phyloP scores from a whole-genome alignment of 2,888 invertebrate genomes.

The Timema cristinae region DNA sequence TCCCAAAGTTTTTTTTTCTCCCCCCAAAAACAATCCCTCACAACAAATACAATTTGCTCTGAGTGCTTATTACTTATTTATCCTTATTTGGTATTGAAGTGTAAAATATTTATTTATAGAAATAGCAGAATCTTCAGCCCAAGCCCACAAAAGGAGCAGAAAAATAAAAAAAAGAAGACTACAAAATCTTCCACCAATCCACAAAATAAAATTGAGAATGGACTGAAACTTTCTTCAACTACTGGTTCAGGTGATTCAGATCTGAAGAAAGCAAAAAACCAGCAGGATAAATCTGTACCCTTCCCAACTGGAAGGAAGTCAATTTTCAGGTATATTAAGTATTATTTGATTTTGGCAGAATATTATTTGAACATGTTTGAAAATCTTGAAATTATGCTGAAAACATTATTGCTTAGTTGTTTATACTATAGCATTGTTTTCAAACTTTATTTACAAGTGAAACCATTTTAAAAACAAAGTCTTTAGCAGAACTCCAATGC shows the following conservation, averaged over 20 bases:
- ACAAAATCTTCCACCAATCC: constrained; percentile 18
- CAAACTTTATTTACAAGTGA: no score
- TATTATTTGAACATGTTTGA: neutral
- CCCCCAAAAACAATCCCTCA: neutral
- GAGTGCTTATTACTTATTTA: neutral
- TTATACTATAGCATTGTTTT: no score
- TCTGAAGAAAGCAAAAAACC: neutral
- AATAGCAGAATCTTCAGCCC: constrained; percentile 17
- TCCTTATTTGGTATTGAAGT: no score
- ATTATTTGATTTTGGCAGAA: neutral
- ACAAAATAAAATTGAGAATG: constrained; percentile 24
- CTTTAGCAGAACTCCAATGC: no score
- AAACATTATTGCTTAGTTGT: no score
- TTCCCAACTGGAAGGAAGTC: neutral
- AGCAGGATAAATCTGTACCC: neutral
- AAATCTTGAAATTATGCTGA: neutral
- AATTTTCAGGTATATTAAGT: neutral
- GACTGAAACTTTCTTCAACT: constrained; percentile 15
- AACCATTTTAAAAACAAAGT: no score
- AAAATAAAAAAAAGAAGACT: constrained; percentile 29
- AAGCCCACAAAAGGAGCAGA: constrained; percentile 23
- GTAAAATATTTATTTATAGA: constrained; percentile 2
- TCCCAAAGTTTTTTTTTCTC: no score
- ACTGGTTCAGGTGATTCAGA: neutral
- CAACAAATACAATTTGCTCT: neutral